phyloP scores from a whole-genome alignment of 2,113 vertebrate genomes.

The Casuarius casuarius region DNA sequence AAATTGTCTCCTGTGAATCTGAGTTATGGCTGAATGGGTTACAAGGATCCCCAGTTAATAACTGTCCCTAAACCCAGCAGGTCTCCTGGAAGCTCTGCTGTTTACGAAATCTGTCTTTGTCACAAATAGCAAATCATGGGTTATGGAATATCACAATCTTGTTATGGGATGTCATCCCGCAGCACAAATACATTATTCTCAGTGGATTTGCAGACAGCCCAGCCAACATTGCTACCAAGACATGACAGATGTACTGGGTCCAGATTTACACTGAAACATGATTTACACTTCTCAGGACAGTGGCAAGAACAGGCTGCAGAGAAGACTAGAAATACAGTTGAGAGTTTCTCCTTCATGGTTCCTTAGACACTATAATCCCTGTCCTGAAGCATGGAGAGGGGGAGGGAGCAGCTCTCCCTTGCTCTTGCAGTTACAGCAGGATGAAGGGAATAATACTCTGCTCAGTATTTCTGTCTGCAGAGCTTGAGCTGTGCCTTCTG shows the following conservation, averaged over 20 bases:
- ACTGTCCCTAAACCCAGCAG: neutral
- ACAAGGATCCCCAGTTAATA: neutral
- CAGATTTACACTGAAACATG: slow-evolving; percentile 25
- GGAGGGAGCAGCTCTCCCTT: neutral
- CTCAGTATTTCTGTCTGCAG: neutral
- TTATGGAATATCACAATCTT: slow-evolving; percentile 67
- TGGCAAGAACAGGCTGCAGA: neutral
- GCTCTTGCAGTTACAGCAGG: neutral
- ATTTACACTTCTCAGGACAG: slow-evolving; percentile 59
- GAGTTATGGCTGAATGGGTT: neutral
- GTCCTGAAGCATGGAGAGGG: neutral
- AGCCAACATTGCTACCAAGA: neutral
- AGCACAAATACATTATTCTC: slow-evolving; percentile 70
- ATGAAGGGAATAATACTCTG: neutral
- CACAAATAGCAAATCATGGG: slow-evolving; percentile 64
- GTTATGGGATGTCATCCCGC: slow-evolving; percentile 69
- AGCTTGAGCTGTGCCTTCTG: neutral
- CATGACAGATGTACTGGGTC: slow-evolving; percentile 55
- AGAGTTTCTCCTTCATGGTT: slow-evolving; percentile 69
- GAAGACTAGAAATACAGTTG: slow-evolving; percentile 9
- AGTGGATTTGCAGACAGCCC: slow-evolving; percentile 48
- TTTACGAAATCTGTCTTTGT: slow-evolving; percentile 68
- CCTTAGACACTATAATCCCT: slow-evolving; percentile 58
- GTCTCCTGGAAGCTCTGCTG: neutral
- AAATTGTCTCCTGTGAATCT: slow-evolving; percentile 6